Evolutionary conservation across 1,140 invertebrate species (phyloP), one percentile per base, ranked within the genome.

Genomic region (Solen grandis): DNA sequence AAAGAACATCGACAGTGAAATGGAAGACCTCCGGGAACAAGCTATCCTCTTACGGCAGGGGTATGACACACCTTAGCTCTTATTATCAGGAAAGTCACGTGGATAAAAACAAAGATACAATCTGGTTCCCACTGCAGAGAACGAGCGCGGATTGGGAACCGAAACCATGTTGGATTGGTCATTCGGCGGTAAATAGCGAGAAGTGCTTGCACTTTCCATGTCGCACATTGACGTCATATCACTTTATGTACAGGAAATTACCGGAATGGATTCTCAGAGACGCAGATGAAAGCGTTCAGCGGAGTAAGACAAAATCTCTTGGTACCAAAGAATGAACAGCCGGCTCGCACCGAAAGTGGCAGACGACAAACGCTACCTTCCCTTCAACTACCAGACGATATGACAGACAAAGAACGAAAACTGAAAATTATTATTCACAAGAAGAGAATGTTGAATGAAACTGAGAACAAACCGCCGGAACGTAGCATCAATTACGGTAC

Each of bases 361-460:
- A 22, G n/a, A 27, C 10, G 63, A 66, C 33, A 66, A 8, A 27
- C 35, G 29, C 38, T 78, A 31, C 75, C 75, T 3, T 19, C 29
- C 13, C 38, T 78, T n/a, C 52, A 78, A 14, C 69, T 69, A 29
- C 63, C 65, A 1, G 65, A 66, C 16, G 50, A 66, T 10, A 78
- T 78, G 65, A 78, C 75, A 29, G 35, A 25, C 8, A 68, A 78
- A 59, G 75, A 78, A 52, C 33, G 54, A 16, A 68, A 69, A 38
- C 33, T 78, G 35, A 78, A 78, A 78, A 69, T 78, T 8, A 78
- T 66, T n/a, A 78, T 78, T n/a, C 52, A 35, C 22, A 78, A 78
- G 8, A 78, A 78, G 65, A 52, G 75, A 33, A 60, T 69, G 8
- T 65, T 50, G 41, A 78, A 78, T 38, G 65, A 78, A 29, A 19